Percentiles rank a stretch among this genome's conserved stretches.
Evolutionary conservation across 2,888 invertebrate genomes (phyloP).

Genomic region (Philereme vetulata): DNA sequence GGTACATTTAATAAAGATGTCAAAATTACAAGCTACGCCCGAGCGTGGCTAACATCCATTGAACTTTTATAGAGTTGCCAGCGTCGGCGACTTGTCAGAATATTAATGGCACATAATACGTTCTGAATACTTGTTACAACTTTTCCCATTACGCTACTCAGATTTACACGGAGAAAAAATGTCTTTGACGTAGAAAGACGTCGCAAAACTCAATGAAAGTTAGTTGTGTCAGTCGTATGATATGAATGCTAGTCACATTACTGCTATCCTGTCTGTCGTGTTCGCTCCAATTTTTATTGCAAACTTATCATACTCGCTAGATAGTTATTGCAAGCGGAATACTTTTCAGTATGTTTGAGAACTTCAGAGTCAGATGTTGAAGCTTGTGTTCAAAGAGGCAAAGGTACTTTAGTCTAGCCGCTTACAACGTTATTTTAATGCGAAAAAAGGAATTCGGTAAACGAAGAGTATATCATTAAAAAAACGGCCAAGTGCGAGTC

Average conservation of each 20-base stretch:
- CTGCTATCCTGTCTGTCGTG: conserved; percentile 28
- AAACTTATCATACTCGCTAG: conserved; percentile 29
- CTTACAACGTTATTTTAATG: neutral
- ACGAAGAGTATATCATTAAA: no score
- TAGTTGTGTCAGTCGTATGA: conserved; percentile 38
- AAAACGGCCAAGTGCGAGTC: no score
- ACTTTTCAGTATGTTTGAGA: conserved; percentile 27
- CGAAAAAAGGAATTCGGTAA: neutral
- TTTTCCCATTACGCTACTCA: conserved; percentile 78
- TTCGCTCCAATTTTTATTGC: conserved; percentile 41
- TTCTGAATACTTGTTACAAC: conserved; percentile 81
- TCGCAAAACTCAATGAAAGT: conserved; percentile 65
- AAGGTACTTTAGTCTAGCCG: neutral
- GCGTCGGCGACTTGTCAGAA: conserved; percentile 71
- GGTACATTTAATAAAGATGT: conserved; percentile 41
- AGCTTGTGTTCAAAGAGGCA: conserved; percentile 2
- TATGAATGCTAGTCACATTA: conserved; percentile 48
- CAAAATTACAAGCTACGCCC: conserved; percentile 52
- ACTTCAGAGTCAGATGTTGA: neutral
- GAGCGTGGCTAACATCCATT: conserved; percentile 58
- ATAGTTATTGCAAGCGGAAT: conserved; percentile 34
- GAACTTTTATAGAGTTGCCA: conserved; percentile 72
- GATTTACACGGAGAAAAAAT: conserved; percentile 74
- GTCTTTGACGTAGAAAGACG: conserved; percentile 61
- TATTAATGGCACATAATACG: conserved; percentile 80